These are phyloP conservation scores for Drosophila pandora DNA, from an alignment of 1,140 invertebrate genomes.

Conservation along the genomic window DNA sequence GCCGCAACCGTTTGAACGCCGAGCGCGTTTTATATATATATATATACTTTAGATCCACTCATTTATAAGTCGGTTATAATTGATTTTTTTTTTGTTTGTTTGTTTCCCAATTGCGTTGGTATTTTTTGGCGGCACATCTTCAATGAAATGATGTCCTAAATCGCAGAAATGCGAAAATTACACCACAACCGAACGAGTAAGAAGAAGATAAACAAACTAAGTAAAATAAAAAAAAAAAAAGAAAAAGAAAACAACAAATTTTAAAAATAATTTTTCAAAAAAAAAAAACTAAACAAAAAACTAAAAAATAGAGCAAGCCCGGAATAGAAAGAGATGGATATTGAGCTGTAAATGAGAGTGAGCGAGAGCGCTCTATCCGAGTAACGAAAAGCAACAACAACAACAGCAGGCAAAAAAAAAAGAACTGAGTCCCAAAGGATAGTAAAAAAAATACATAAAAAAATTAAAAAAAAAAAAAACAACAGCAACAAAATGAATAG, in stretches of 20 bases:
- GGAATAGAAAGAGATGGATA: slow-evolving; percentile 19
- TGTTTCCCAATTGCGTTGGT: neutral
- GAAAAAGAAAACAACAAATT: no score
- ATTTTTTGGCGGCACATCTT: neutral
- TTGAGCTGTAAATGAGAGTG: neutral
- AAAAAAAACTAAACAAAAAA: neutral
- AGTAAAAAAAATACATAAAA: slow-evolving; percentile 1
- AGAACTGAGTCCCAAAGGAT: slow-evolving; percentile 32
- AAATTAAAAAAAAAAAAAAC: slow-evolving; percentile 16
- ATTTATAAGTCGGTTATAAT: slow-evolving; percentile 20
- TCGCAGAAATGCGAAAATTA: neutral
- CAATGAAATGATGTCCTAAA: neutral
- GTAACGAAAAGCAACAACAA: slow-evolving; percentile 4
- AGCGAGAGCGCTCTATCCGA: slow-evolving; percentile 21
- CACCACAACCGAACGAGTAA: neutral
- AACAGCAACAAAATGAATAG: neutral
- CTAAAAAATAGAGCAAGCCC: neutral
- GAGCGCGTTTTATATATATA: slow-evolving; percentile 8
- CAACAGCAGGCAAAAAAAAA: slow-evolving; percentile 9
- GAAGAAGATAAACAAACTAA: neutral
- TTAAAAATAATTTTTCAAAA: neutral
- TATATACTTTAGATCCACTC: slow-evolving; percentile 16
- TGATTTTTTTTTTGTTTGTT: slow-evolving; percentile 31
- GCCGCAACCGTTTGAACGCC: neutral
- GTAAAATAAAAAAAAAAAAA: slow-evolving; percentile 26